Evolutionary conservation across 1,140 invertebrate genomes (phyloP).

Genomic region (Macrobrachium nipponense): DNA sequence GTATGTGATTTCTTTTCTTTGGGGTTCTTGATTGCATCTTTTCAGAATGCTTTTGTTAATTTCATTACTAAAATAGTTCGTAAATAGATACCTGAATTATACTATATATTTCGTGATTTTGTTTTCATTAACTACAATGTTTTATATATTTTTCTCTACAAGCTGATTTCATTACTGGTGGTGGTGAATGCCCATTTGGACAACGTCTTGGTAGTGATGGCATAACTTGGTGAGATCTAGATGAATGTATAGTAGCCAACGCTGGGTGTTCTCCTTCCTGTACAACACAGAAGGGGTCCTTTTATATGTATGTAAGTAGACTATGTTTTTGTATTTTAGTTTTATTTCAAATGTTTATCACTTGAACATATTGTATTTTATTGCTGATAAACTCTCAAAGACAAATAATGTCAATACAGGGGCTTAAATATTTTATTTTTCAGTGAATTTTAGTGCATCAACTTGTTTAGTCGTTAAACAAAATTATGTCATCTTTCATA

Average conservation of each 20-base stretch:
- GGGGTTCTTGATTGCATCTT: too few relatives aligned
- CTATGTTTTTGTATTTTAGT: neutral
- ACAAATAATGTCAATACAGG: neutral
- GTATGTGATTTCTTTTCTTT: too few relatives aligned
- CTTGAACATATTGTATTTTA: too few relatives aligned
- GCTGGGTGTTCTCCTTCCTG: conserved; percentile 73
- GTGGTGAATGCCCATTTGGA: conserved; percentile 66
- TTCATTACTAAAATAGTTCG: too few relatives aligned
- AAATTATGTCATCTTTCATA: neutral
- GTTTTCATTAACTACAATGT: too few relatives aligned
- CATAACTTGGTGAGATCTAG: conserved; percentile 73
- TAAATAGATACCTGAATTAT: too few relatives aligned
- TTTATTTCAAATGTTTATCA: too few relatives aligned
- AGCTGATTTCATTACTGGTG: neutral
- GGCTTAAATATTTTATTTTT: neutral
- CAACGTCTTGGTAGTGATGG: conserved; percentile 70
- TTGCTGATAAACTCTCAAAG: neutral
- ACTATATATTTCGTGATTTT: too few relatives aligned
- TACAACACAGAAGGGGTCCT: conserved; percentile 71
- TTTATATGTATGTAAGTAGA: conserved; percentile 71
- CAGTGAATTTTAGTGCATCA: neutral
- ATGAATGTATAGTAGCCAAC: conserved; percentile 75
- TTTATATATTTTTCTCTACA: too few relatives aligned
- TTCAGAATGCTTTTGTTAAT: too few relatives aligned
- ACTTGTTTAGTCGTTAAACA: too few relatives aligned